Base-by-base conservation (phyloP, 2,888 invertebrate species). In the Epsilonema sp. region DNA sequence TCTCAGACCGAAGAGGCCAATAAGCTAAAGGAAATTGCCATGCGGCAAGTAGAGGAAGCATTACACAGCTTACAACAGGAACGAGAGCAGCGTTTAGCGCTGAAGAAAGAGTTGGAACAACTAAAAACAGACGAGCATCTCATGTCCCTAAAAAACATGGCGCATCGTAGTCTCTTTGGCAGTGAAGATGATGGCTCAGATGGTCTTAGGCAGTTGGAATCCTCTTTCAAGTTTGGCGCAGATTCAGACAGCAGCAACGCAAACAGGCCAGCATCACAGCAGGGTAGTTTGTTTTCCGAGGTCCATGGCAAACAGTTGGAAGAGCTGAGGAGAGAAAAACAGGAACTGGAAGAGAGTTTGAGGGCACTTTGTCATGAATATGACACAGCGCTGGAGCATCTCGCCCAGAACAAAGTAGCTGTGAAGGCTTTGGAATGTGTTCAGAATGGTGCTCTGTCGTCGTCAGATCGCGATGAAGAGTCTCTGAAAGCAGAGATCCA, bases 31-130 rank as follows among this genome's bases (percentile, higher is more conserved):
- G 21, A 4, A 11, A 55, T 63, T 20, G 56, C 59, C 25, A 60
- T 60, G 25, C 60, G 85, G 86, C 23, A 94, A 90, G 66, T 92
- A 73, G 89, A 94, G 63, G 94, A 97, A 68, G 90, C 94, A 42
- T 74, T 94, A 44, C 84, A 85, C 68, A 82, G 87, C 45, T 72
- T 90, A 55, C 86, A 87, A 65, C 82, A 83, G 36, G 97, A 97
- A 68, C 73, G 97, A 13, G 97, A 97, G 68, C 89, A 92, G 48
- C 86, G 90, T 67, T 83, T 89, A 66, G 85, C 86, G 1, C 73
- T 90, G 49, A 89, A 89, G 68, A 86, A 86, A 62, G 90, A 90
- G 65, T 72, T 90, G 38, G 89, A 90, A 66, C 81, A 82, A 54
- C 51, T 56, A 79, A 82, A 61, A 77, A 56, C 53, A 43, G 55